Percentiles rank a stretch among this genome's conserved stretches.
phyloP scores from a whole-genome alignment of 2,113 vertebrate species.

The Brachyhypopomus gauderio region DNA sequence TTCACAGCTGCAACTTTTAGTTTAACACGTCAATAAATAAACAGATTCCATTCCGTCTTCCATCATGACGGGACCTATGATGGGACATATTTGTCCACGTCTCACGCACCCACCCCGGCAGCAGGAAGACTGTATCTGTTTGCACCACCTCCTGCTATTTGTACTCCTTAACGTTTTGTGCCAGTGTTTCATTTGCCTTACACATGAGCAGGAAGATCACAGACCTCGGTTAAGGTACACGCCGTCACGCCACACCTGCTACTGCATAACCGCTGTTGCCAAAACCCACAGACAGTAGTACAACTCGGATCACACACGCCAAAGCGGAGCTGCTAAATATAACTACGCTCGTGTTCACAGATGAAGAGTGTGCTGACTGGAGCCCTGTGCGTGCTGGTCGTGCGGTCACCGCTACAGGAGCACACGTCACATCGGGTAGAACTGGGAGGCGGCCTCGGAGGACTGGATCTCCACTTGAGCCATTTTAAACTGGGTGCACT shows the following conservation, averaged over 20 bases:
- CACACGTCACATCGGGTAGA: conserved; percentile 91
- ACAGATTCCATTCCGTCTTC: no score
- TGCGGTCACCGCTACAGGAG: conserved; percentile 8
- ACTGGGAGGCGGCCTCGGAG: conserved; percentile 96
- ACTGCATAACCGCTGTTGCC: conserved; percentile 1
- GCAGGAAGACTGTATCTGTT: conserved; percentile 36
- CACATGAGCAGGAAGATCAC: conserved; percentile 16
- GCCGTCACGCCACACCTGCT: conserved; percentile 6
- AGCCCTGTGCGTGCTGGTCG: conserved; percentile 2
- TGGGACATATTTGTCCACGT: neutral
- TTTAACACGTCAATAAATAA: no score
- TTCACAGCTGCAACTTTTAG: no score
- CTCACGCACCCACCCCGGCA: conserved; percentile 11
- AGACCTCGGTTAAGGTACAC: neutral
- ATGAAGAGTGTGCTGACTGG: conserved; percentile 43
- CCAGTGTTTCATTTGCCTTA: neutral
- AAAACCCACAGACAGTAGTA: conserved; percentile 8
- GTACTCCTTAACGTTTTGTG: conserved; percentile 3
- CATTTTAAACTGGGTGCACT: conserved; percentile 98
- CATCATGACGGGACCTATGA: no score
- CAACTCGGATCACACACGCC: conserved; percentile 14
- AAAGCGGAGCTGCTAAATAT: conserved; percentile 33
- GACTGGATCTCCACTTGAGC: conserved; percentile 99
- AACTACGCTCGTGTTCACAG: conserved; percentile 19
- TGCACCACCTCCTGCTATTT: conserved; percentile 14